Percentiles rank a stretch among this genome's conserved stretches.
phyloP scores from a whole-genome alignment of 2,888 invertebrate species.

The Physocephala rufipes region DNA sequence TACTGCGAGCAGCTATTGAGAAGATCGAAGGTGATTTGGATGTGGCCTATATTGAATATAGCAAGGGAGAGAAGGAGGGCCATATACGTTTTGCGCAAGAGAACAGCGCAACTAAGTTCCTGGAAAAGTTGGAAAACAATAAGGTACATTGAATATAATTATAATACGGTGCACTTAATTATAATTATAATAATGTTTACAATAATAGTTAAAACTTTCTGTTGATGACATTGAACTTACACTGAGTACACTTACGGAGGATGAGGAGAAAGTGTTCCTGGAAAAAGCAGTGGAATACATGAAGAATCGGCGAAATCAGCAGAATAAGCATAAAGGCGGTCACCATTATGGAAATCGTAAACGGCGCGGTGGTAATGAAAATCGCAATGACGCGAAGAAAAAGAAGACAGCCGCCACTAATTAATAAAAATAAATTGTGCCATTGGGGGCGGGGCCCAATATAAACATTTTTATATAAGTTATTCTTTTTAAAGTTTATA shows the following conservation, averaged over 20 bases:
- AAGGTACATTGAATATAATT: constrained; percentile 66
- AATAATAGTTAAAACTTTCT: constrained; percentile 57
- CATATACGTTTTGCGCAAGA: constrained; percentile 77
- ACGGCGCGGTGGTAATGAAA: constrained; percentile 56
- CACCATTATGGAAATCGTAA: constrained; percentile 56
- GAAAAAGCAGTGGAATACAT: constrained; percentile 73
- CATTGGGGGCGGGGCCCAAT: constrained; percentile 12
- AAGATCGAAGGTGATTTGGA: constrained; percentile 59
- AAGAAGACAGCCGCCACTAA: constrained; percentile 34
- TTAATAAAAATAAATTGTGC: not conserved
- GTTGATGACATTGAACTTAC: constrained; percentile 68
- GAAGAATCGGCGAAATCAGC: constrained; percentile 68
- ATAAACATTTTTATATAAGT: not conserved
- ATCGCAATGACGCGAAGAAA: constrained; percentile 53
- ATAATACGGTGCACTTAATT: too few species aligned
- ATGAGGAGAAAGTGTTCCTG: constrained; percentile 76
- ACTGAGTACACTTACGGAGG: constrained; percentile 73
- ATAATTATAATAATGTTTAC: constrained; percentile 2
- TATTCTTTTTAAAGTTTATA: too few species aligned
- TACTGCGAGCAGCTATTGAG: constrained; percentile 75
- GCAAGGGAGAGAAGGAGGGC: constrained; percentile 77
- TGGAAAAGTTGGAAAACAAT: constrained; percentile 72
- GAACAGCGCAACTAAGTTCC: constrained; percentile 73
- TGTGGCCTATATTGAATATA: constrained; percentile 80
- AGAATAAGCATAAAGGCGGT: constrained; percentile 58